Base-by-base conservation (phyloP, 2,888 invertebrate species). In the Cheilosia vernalis region DNA sequence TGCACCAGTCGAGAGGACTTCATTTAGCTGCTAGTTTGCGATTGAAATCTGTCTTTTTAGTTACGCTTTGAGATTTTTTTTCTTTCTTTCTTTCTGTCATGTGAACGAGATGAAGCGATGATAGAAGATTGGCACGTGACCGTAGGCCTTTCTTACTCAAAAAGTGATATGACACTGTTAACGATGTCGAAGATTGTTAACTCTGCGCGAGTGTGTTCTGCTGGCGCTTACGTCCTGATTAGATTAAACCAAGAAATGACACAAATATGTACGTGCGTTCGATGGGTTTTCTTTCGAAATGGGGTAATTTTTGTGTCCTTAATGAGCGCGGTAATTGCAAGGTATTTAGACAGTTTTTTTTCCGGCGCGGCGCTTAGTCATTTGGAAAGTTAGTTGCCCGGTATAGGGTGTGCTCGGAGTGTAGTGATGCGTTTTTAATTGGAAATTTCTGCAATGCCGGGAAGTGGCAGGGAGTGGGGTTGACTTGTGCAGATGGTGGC, bases 231-330 rank as follows among this genome's bases (percentile, higher is more conserved):
- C 17, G 37, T 67, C 56, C 51, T 53, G 85, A 85, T 85, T 85
- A 85, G 85, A 85, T 85, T 85, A 85, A 80, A 85, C 81, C 81
- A 24, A 76, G 81, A 66, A 85, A 85, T 77, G 76, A 84, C 84
- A 84, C 84, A 84, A 53, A 84, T 49, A 56, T 49, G 63, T 47
- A 74, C 84, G 84, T 84, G 74, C 69, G 80, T 79, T 79, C 47
- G 69, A 10, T 69, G 69, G 42, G 60, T 72, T 61, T 64, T 60
- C 44, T 13, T 21, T 67, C 64, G 13, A 60, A 51, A 49, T 27
- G 56, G 49, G 56, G 37, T 4, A 37, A 49, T 55, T 47, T 55
- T 49, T 33, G 55, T 70, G 61, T 55, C 69, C 79, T 66, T 84
- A 84, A 84, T 84, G 84, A 84, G 74, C 27, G 44, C 55, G 74